Evolutionary conservation across 1,140 invertebrate species (phyloP).

Genomic region (Drosophila paulistorum): DNA sequence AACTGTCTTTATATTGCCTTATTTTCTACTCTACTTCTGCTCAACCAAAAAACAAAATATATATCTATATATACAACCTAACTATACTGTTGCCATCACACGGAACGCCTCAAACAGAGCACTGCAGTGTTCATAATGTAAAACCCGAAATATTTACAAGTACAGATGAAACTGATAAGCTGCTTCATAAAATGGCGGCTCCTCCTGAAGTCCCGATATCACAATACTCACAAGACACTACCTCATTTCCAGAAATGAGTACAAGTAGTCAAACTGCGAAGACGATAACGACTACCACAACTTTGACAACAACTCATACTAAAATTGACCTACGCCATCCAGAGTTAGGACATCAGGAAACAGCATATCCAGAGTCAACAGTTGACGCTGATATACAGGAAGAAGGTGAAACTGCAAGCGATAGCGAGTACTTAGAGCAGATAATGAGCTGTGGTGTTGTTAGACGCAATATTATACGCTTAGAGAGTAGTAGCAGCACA

Average conservation of each 20-base stretch:
- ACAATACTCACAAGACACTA: conserved; percentile 76
- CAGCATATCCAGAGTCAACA: conserved; percentile 7
- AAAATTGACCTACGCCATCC: conserved; percentile 53
- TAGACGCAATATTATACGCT: conserved; percentile 68
- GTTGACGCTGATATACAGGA: conserved; percentile 8
- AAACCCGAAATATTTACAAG: conserved; percentile 75
- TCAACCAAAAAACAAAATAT: conserved; percentile 28
- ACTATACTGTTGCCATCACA: conserved; percentile 37
- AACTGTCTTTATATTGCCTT: conserved; percentile 76
- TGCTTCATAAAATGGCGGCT: conserved; percentile 77
- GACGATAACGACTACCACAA: conserved; percentile 42
- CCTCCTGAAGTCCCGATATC: conserved; percentile 42
- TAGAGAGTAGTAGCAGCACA: conserved; percentile 68
- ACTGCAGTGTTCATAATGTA: conserved; percentile 82
- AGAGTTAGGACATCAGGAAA: conserved; percentile 21
- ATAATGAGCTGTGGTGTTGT: conserved; percentile 76
- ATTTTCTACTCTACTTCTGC: conserved; percentile 70
- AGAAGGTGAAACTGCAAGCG: conserved; percentile 47
- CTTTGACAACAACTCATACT: conserved; percentile 55
- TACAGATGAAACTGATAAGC: conserved; percentile 80
- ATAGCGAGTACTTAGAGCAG: conserved; percentile 74
- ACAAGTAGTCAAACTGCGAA: conserved; percentile 78
- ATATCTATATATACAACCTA: not conserved
- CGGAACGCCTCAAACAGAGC: conserved; percentile 79
- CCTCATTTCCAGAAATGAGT: conserved; percentile 83